phyloP scores from a whole-genome alignment of 2,797 vertebrate genomes.

The Xenentodon cancila region DNA sequence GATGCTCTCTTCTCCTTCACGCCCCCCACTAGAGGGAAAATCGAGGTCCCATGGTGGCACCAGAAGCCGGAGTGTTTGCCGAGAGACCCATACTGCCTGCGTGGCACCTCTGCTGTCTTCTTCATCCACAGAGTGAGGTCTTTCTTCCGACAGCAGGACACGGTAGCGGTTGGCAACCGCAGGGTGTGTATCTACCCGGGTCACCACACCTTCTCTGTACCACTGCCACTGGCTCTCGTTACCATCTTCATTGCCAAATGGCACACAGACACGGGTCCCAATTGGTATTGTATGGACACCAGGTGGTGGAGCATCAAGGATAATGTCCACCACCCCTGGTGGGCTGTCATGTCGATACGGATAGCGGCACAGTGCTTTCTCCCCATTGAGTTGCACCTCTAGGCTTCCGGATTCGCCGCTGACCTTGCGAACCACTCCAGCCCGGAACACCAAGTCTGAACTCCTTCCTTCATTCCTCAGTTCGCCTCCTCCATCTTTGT shows the following conservation, averaged over 20 bases:
- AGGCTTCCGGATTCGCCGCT: constrained; percentile 84
- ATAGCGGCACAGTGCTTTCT: constrained; percentile 79
- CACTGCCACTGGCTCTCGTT: constrained; percentile 71
- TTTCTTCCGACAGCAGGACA: constrained; percentile 81
- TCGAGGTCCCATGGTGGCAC: constrained; percentile 87
- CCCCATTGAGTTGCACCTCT: constrained; percentile 88
- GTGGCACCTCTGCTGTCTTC: constrained; percentile 61
- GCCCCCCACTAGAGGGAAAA: constrained; percentile 61
- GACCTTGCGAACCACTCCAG: constrained; percentile 88
- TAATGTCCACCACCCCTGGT: constrained; percentile 80
- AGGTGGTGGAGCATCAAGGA: constrained; percentile 86
- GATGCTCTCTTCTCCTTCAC: constrained; percentile 53
- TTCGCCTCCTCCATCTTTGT: constrained; percentile 60
- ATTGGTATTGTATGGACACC: constrained; percentile 80
- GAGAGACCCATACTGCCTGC: constrained; percentile 82
- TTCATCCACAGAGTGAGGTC: constrained; percentile 51
- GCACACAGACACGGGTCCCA: constrained; percentile 87
- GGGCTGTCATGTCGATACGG: constrained; percentile 76
- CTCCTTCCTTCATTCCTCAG: constrained; percentile 25
- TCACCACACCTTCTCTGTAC: constrained; percentile 88
- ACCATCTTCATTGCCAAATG: constrained; percentile 72
- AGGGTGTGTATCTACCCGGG: constrained; percentile 87
- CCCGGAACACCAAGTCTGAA: constrained; percentile 77
- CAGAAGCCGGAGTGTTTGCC: constrained; percentile 88
- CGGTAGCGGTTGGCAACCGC: constrained; percentile 86